phyloP scores from a whole-genome alignment of 2,888 invertebrate genomes.

The Tinea semifulvella region DNA sequence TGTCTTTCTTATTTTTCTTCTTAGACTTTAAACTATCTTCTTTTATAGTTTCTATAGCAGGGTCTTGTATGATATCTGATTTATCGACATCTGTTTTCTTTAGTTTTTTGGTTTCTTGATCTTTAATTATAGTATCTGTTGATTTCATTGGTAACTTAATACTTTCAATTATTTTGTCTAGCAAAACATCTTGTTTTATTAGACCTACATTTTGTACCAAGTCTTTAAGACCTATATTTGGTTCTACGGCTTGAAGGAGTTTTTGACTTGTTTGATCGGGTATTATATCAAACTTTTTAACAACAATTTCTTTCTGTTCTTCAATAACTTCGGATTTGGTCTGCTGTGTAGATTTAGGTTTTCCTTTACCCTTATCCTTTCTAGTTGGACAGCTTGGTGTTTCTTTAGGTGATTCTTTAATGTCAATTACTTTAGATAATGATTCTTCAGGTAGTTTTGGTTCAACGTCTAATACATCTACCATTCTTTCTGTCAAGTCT shows the following conservation, averaged over 20 bases:
- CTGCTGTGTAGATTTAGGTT: constrained; percentile 1
- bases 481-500: too few relatives aligned
- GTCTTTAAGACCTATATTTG: too few relatives aligned
- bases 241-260: too few relatives aligned
- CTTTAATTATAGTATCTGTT: too few relatives aligned
- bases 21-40: constrained; percentile 10
- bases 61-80: neutral
- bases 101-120: too few relatives aligned
- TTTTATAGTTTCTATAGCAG: neutral
- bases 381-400: constrained; percentile 25
- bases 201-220: too few relatives aligned
- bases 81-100: neutral
- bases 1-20: constrained; percentile 16
- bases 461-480: too few relatives aligned
- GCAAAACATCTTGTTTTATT: too few relatives aligned
- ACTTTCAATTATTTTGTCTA: too few relatives aligned
- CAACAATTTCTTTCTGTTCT: constrained; percentile 20
- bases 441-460: too few relatives aligned
- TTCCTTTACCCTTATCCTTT: constrained; percentile 17
- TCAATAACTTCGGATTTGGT: constrained; percentile 1
- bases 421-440: neutral
- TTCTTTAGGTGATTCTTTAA: neutral
- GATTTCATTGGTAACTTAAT: too few relatives aligned
- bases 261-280: too few relatives aligned
- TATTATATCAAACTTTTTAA: neutral